These are phyloP conservation scores for Oligia fasciuncula DNA, from an alignment of 2,888 invertebrate species.

Conservation along the genomic window DNA sequence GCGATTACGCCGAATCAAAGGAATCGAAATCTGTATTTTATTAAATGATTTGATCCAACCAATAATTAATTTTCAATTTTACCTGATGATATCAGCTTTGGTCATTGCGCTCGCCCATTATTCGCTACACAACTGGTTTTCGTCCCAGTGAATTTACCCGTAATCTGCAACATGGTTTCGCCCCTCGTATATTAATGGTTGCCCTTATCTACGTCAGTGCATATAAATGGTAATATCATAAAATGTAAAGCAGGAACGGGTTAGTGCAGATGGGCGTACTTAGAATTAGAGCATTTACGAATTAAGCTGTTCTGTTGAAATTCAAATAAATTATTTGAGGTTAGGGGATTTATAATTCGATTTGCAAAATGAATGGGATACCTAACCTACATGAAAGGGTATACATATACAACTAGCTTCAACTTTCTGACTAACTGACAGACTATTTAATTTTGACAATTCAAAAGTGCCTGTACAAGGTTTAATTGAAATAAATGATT, in stretches of 20 bases:
- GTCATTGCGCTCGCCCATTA: slow-evolving; percentile 3
- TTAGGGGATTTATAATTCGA: not conserved
- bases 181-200: slow-evolving; percentile 24
- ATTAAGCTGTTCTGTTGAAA: not conserved
- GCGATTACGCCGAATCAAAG: not conserved
- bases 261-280: slow-evolving; percentile 20
- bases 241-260: slow-evolving; percentile 37
- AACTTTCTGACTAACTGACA: no score
- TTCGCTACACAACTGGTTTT: slow-evolving; percentile 13
- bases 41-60: not conserved
- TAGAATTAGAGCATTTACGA: slow-evolving; percentile 4
- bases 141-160: slow-evolving; percentile 22
- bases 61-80: slow-evolving; percentile 24
- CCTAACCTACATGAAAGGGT: not conserved
- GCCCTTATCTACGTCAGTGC: slow-evolving; percentile 26
- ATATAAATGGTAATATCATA: slow-evolving; percentile 39
- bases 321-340: not conserved
- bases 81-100: slow-evolving; percentile 20
- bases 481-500: no score
- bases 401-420: no score
- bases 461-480: no score
- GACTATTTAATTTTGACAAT: no score
- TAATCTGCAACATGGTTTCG: slow-evolving; percentile 36
- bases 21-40: not conserved
- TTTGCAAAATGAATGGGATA: not conserved